phyloP scores from a whole-genome alignment of 2,797 vertebrate species.

The Girardinus metallicus region DNA sequence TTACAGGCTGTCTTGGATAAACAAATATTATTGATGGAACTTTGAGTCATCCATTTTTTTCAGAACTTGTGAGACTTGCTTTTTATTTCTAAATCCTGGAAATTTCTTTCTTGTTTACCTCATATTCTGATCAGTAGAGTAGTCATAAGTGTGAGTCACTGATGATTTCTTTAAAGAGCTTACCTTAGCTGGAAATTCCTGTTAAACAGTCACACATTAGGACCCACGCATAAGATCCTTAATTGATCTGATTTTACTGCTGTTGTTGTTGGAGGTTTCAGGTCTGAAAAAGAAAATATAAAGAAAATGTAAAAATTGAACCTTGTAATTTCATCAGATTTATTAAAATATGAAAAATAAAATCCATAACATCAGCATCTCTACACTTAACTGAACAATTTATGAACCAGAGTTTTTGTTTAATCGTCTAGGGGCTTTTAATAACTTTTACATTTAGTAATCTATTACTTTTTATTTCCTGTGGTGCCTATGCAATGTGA shows the following conservation, averaged over 20 bases:
- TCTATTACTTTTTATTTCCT: background rate
- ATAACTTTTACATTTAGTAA: background rate
- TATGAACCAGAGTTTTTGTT: background rate
- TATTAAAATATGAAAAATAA: background rate
- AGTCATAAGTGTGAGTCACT: conserved; percentile 11
- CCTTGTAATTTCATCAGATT: too few species aligned
- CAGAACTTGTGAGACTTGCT: background rate
- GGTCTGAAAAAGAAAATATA: background rate
- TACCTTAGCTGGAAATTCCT: background rate
- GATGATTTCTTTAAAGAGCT: background rate
- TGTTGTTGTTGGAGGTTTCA: background rate
- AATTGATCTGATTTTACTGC: background rate
- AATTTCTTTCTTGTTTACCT: background rate
- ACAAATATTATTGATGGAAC: background rate
- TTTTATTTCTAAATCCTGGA: background rate
- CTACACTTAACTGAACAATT: background rate
- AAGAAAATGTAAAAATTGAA: background rate
- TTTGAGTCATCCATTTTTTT: background rate
- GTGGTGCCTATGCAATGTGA: background rate
- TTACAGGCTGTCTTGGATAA: background rate
- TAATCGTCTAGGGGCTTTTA: background rate
- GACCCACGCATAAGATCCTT: conserved; percentile 10
- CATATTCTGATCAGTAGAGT: conserved; percentile 4
- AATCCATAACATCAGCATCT: background rate
- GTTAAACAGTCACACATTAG: conserved; percentile 23